Base-by-base conservation (phyloP, 2,113 vertebrate species). In the Naja naja region DNA sequence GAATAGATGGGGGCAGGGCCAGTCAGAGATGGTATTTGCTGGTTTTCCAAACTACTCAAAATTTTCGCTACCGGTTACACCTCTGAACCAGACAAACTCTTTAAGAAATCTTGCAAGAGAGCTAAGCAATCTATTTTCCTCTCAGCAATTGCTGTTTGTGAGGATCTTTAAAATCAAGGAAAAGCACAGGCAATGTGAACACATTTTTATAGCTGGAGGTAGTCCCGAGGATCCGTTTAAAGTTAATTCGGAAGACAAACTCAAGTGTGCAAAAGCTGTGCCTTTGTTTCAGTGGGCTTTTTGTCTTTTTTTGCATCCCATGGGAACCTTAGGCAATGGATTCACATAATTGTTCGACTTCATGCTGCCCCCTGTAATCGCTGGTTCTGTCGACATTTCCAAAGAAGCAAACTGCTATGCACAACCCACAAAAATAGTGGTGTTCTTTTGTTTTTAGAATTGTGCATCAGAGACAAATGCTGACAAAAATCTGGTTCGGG, bases 181-280 rank as follows among this genome's bases (percentile, higher is more conserved):
- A 45, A 91, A 43, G 89, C 91, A 87, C 91, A 94, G 95, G 95
- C 95, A 95, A 91, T 49, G 94, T 95, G 95, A 96, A 94, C 96
- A 91, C 93, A 54, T 93, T 94, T 56, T 90, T 95, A 95, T 95
- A 96, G 92, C 92, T 95, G 96, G 96, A 94, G 96, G 95, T 94
- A 90, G 94, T 58, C 0, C 94, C 86, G 69, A 94, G 95, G 14
- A 6, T 94, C 92, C 91, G 93, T 95, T 94, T 95, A 92, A 96
- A 94, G 95, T 92, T 89, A 39, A 58, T 34, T 52, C 27, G 27
- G 52, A 56, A 92, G 25, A 39, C n/a, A 69, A 34, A 39, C 12
- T 25, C 52, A 30, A 34, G 49, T 11, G 85, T 7, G 52, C 56
- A 52, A 69, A 88, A 92, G 18, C 87, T 25, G 3, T 14, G 25